Percentiles rank a stretch among this genome's conserved stretches.
These are phyloP conservation scores for Poecilia gillii DNA, from an alignment of 2,797 vertebrate species.

Conservation along the genomic window DNA sequence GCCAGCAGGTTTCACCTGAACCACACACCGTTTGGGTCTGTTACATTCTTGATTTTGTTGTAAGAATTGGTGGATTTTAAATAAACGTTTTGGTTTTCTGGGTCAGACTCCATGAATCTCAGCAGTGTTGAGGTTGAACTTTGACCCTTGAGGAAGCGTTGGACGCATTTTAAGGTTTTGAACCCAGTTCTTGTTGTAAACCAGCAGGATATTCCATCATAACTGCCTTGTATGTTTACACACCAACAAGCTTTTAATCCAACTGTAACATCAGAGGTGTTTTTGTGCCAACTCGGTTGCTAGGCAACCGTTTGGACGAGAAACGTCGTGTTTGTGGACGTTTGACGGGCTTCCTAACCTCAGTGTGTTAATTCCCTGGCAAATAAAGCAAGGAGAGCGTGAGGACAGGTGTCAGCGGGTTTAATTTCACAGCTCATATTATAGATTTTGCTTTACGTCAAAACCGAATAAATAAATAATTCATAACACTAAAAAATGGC, in stretches of 20 bases:
- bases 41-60: background rate
- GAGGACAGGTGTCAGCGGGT: background rate
- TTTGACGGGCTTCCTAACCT: background rate
- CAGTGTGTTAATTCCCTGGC: background rate
- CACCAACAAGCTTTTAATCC: background rate
- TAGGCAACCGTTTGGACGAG: background rate
- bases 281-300: background rate
- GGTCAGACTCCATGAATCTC: background rate
- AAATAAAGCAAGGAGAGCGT: background rate
- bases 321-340: background rate
- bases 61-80: background rate
- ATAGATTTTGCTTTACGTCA: too few relatives aligned
- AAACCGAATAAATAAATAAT: background rate
- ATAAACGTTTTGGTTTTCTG: background rate
- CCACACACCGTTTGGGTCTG: background rate
- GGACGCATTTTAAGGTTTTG: background rate
- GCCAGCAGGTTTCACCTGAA: background rate
- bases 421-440: background rate
- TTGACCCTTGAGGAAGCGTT: background rate
- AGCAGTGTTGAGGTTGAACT: background rate
- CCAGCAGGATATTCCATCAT: background rate
- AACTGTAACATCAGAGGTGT: background rate
- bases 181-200: too few relatives aligned
- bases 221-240: background rate
- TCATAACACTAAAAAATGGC: background rate